phyloP scores from a whole-genome alignment of 2,888 invertebrate genomes.

The Dryobotodes eremita region DNA sequence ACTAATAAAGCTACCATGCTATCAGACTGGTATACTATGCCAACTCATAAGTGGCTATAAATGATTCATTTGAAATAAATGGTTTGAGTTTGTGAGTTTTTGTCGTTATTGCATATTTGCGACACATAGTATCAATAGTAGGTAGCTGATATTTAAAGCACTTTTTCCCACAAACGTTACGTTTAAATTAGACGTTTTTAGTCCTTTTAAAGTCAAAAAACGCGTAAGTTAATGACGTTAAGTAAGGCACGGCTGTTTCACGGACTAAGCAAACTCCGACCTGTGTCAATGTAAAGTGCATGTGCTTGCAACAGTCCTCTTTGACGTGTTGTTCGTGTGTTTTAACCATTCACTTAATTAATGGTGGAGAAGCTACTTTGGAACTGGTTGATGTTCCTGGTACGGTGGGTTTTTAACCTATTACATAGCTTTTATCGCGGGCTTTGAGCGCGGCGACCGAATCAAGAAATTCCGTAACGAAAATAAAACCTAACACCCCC shows the following conservation, averaged over 20 bases:
- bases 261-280: conserved; percentile 30
- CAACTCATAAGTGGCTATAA: background rate
- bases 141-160: background rate
- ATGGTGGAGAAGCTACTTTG: conserved; percentile 10
- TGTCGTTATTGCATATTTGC: background rate
- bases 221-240: conserved; percentile 3
- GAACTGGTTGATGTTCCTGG: background rate
- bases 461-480: too few species aligned
- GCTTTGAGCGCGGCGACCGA: too few species aligned
- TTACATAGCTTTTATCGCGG: too few species aligned
- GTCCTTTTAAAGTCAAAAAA: conserved; percentile 12
- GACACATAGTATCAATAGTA: background rate
- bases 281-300: conserved; percentile 18
- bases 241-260: conserved; percentile 13
- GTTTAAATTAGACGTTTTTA: background rate
- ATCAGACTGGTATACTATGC: background rate
- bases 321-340: conserved; percentile 37
- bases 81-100: too few species aligned
- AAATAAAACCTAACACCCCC: too few species aligned
- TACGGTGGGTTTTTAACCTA: background rate
- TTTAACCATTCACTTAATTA: conserved; percentile 13
- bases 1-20: background rate
- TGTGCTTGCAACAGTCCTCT: conserved; percentile 2
- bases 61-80: background rate
- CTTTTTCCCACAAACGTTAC: background rate